Base-by-base conservation (phyloP, 2,113 vertebrate genomes). In the Daphoenositta chrysoptera region DNA sequence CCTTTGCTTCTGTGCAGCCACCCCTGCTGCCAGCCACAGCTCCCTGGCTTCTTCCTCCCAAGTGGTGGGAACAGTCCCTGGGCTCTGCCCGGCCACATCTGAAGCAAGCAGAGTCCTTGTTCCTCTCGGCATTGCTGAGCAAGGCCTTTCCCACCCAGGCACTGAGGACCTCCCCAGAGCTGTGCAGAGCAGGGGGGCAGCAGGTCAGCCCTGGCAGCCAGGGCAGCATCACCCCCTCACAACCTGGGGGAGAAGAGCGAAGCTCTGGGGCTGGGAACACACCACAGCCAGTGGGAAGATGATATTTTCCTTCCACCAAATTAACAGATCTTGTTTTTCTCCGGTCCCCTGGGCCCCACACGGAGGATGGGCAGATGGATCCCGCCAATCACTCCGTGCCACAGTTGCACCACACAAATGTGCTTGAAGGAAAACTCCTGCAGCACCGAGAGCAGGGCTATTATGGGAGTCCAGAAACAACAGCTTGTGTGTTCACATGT, bases 401-500 rank as follows among this genome's bases (percentile, higher is more conserved):
- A 94, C 70, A 66, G 90, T 75, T 51, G 33, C 44, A 81, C 93
- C 90, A 90, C 92, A 93, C 66, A 79, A 93, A 90, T 58, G 56
- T 60, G 90, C 90, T 85, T 6, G 40, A 58, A 72, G 93, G 83
- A 93, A 87, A 61, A 81, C 47, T 91, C 77, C 78, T 48, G 83
- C 61, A 83, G 93, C 77, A 87, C 70, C 48, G 53, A 39, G 83
- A 87, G 14, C 69, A 30, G 93, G 90, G 70, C 75, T 83, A 68
- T 93, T 76, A 37, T 14, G 40, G 88, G 70, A 87, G 69, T 33
- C 88, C 94, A 71, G 76, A 78, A 89, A 93, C 78, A 89, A 81
- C 95, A 97, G 94, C 95, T 92, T 93, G 92, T 88, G 90, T 85
- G 71, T 89, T 89, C 81, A 18, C 64, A 80, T 91, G 95, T 87